Evolutionary conservation across 2,888 invertebrate genomes (phyloP).

Genomic region (Perithous albicinctus): DNA sequence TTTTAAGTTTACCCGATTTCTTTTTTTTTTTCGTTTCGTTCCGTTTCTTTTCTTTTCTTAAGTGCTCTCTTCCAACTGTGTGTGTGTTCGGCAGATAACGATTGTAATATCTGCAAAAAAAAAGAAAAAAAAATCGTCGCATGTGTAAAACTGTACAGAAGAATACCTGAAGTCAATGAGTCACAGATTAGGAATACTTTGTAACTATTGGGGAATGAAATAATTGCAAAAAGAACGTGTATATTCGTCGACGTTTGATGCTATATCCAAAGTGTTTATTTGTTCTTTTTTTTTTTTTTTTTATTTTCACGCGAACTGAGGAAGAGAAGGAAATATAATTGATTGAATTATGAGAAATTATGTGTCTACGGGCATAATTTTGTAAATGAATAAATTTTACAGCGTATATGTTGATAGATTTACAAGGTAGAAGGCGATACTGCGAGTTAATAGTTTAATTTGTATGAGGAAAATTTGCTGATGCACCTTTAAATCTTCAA

Average conservation of each 20-base stretch:
- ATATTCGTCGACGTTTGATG: constrained; percentile 61
- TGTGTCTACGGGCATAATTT: constrained; percentile 40
- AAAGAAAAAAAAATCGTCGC: no score
- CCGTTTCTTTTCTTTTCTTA: constrained; percentile 19
- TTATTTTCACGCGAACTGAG: constrained; percentile 36
- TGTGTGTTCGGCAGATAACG: constrained; percentile 54
- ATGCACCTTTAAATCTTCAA: constrained; percentile 19
- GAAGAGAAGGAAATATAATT: constrained; percentile 41
- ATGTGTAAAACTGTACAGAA: constrained; percentile 66
- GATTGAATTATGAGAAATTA: constrained; percentile 37
- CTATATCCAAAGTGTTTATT: constrained; percentile 66
- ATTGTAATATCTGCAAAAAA: constrained; percentile 50
- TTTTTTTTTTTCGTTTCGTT: constrained; percentile 25
- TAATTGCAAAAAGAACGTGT: constrained; percentile 61
- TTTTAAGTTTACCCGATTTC: constrained; percentile 47
- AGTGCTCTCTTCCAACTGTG: constrained; percentile 58
- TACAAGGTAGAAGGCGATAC: constrained; percentile 28
- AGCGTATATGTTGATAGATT: constrained; percentile 37
- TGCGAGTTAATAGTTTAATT: constrained; percentile 32
- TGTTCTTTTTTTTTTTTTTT: constrained; percentile 20
- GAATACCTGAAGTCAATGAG: constrained; percentile 65
- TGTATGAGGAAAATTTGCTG: constrained; percentile 25
- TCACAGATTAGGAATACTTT: constrained; percentile 63
- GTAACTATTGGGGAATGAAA: constrained; percentile 58
- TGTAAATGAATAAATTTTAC: constrained; percentile 31